A percentile compares a stretch with the other conserved stretches of the same genome.
phyloP scores from a whole-genome alignment of 2,888 invertebrate species.

The Chouioia cunea region DNA sequence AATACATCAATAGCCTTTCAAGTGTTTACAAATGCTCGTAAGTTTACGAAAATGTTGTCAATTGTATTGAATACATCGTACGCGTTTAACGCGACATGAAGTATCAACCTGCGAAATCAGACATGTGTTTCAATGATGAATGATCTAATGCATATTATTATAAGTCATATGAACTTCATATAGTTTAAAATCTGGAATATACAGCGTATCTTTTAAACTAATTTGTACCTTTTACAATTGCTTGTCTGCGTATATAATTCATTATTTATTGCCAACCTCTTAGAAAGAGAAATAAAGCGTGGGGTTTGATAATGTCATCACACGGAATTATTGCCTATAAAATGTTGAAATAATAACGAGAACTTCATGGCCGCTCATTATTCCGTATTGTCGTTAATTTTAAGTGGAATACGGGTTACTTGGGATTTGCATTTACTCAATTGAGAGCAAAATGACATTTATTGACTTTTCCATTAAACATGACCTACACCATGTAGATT shows the following conservation, averaged over 20 bases:
- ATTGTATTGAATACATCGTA: too few relatives aligned
- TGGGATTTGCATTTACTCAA: neutral
- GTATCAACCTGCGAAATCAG: too few relatives aligned
- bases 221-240: too few relatives aligned
- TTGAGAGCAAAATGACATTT: neutral
- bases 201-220: too few relatives aligned
- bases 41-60: too few relatives aligned
- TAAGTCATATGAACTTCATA: too few relatives aligned
- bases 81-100: too few relatives aligned
- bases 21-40: neutral
- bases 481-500: neutral
- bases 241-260: too few relatives aligned
- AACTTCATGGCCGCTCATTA: slow-evolving; percentile 34
- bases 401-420: slow-evolving; percentile 1
- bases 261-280: slow-evolving; percentile 35
- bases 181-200: too few relatives aligned
- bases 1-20: neutral
- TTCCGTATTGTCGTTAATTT: slow-evolving; percentile 5
- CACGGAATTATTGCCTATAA: slow-evolving; percentile 28
- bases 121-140: too few relatives aligned
- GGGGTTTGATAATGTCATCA: slow-evolving; percentile 14
- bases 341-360: slow-evolving; percentile 30
- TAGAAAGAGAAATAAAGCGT: slow-evolving; percentile 27
- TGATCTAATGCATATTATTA: too few relatives aligned
- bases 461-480: too few relatives aligned